phyloP scores from a whole-genome alignment of 1,140 invertebrate genomes.

The Trypoxylus dichotomus region DNA sequence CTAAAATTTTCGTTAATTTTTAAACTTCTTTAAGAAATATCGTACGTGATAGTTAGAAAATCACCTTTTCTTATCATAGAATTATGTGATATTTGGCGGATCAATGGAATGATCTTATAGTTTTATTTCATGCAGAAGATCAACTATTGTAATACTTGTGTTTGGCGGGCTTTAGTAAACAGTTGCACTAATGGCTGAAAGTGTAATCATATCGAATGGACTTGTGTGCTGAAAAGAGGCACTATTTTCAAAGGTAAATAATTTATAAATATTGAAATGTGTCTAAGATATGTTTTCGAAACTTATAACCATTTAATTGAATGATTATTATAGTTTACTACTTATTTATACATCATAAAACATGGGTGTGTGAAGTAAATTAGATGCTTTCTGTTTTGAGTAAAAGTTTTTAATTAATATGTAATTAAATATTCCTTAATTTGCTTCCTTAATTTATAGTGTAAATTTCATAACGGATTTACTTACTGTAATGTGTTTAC shows the following conservation, averaged over 20 bases:
- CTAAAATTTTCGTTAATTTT: slow-evolving; percentile 12
- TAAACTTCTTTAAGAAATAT: slow-evolving; percentile 8
- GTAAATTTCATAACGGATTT: too few species aligned
- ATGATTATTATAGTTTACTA: neutral
- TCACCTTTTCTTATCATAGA: neutral
- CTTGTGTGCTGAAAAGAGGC: slow-evolving; percentile 38
- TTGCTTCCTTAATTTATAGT: neutral
- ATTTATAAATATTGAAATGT: neutral
- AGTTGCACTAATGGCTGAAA: slow-evolving; percentile 46
- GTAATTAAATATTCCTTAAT: neutral
- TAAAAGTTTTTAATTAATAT: neutral
- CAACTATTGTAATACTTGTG: neutral
- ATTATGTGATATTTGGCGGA: neutral
- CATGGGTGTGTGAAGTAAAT: slow-evolving; percentile 17
- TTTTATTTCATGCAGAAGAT: neutral
- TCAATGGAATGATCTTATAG: neutral
- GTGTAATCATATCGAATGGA: slow-evolving; percentile 43
- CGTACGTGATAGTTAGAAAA: neutral
- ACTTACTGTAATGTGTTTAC: neutral
- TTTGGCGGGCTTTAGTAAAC: slow-evolving; percentile 45
- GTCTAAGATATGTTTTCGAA: neutral
- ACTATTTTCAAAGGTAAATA: slow-evolving; percentile 36
- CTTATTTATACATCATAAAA: neutral
- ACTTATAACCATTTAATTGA: neutral
- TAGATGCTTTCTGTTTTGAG: slow-evolving; percentile 16